Percentiles rank a stretch among this genome's conserved stretches.
These are phyloP conservation scores for Tachuris rubrigastra DNA, from an alignment of 2,113 vertebrate genomes.

Conservation along the genomic window DNA sequence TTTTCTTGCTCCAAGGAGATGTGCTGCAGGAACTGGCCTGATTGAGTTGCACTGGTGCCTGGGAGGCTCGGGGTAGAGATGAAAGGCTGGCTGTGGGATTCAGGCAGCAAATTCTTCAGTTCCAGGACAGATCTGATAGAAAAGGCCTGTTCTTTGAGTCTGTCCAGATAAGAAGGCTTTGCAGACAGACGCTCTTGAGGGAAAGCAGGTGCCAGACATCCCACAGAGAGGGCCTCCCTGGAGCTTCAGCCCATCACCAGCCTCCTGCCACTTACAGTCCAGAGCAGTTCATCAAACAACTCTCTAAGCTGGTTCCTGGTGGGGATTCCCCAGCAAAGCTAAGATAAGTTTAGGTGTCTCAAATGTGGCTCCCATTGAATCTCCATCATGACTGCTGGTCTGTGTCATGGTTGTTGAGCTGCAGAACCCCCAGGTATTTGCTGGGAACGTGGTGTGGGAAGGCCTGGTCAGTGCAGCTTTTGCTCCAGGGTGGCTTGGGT, in stretches of 20 bases:
- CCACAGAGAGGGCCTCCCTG: background rate
- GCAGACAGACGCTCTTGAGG: background rate
- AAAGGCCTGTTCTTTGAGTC: background rate
- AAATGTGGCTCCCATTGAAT: accelerated
- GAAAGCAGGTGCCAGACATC: background rate
- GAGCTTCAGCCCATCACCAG: background rate
- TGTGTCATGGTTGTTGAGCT: background rate
- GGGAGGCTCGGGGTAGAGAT: background rate
- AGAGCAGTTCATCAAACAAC: background rate
- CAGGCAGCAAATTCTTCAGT: background rate
- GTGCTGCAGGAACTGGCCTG: background rate
- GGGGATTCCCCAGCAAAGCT: background rate
- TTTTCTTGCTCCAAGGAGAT: background rate
- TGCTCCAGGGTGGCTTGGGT: background rate
- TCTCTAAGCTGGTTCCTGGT: accelerated
- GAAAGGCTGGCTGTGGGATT: background rate
- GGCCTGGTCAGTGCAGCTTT: background rate
- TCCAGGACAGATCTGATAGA: background rate
- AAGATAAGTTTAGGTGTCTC: background rate
- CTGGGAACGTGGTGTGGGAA: background rate
- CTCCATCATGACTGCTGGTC: accelerated
- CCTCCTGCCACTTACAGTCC: accelerated
- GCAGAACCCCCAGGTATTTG: background rate
- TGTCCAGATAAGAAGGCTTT: background rate
- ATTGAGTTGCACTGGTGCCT: background rate